phyloP scores from a whole-genome alignment of 37 sponge, comb jelly and placozoan species.

The Theonella swinhoei region DNA sequence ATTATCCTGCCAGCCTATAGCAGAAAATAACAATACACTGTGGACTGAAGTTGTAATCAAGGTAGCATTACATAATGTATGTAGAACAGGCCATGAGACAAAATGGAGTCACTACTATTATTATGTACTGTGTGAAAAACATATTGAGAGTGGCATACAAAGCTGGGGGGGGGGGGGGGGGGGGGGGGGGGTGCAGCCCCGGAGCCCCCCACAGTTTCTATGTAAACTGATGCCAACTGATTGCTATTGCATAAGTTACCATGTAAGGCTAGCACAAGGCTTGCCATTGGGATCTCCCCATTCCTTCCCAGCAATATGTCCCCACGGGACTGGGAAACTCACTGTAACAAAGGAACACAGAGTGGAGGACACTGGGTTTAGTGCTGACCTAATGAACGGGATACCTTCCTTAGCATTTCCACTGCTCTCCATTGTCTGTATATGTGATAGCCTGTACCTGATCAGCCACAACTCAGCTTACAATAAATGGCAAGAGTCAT shows the following conservation, averaged over 20 bases:
- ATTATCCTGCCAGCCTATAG: constrained; percentile 85
- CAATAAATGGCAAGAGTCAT: no score
- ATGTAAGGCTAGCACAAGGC: constrained; percentile 71
- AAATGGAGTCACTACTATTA: background rate
- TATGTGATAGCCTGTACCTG: no score
- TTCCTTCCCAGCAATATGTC: constrained; percentile 62
- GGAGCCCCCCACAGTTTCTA: no score
- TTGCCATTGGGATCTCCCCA: constrained; percentile 64
- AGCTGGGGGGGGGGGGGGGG: no score
- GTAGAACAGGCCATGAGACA: background rate
- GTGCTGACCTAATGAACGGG: no score
- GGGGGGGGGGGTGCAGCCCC: no score
- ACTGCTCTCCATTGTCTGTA: background rate
- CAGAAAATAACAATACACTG: background rate
- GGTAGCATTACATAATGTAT: no score
- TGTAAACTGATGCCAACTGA: no score
- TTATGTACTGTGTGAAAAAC: background rate
- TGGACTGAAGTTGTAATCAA: no score
- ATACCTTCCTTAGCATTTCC: background rate
- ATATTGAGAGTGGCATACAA: no score
- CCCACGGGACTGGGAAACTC: constrained; percentile 72
- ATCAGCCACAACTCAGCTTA: no score
- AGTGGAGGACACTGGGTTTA: background rate
- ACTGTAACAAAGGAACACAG: constrained; percentile 29
- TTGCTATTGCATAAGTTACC: no score